phyloP scores from a whole-genome alignment of 2,888 invertebrate genomes.

The Andrena flavipes region DNA sequence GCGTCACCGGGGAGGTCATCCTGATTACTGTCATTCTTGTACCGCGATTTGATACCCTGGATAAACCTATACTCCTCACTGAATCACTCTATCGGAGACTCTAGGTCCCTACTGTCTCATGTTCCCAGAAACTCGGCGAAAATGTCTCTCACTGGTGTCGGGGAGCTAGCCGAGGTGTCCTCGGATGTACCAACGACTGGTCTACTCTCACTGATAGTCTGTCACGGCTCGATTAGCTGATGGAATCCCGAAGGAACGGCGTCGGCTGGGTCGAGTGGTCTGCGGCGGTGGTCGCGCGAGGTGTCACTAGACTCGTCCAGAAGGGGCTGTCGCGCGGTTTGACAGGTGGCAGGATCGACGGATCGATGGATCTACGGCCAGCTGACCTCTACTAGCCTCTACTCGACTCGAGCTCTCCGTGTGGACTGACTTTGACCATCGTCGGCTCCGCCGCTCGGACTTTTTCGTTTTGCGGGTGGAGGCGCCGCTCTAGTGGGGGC shows the following conservation, averaged over 20 bases:
- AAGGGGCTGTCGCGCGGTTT: conserved; percentile 49
- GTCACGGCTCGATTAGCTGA: not conserved
- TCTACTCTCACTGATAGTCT: conserved; percentile 1
- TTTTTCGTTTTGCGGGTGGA: conserved; percentile 78
- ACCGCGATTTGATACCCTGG: conserved; percentile 38
- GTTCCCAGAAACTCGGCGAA: not conserved
- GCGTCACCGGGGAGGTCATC: conserved; percentile 81
- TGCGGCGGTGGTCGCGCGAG: not conserved
- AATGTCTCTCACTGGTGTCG: conserved; percentile 4
- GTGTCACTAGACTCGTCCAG: conserved; percentile 6
- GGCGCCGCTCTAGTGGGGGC: conserved; percentile 54
- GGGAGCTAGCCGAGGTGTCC: not conserved
- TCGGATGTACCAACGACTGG: not conserved
- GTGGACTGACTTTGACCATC: conserved; percentile 81
- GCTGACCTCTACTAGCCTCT: conserved; percentile 69
- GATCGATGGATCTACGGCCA: conserved; percentile 65
- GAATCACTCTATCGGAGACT: conserved; percentile 7
- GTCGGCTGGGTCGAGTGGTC: not conserved
- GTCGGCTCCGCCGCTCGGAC: conserved; percentile 70
- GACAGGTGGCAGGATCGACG: conserved; percentile 64
- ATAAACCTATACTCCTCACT: not conserved
- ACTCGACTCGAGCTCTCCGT: conserved; percentile 81
- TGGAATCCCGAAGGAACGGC: not conserved
- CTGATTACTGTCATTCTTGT: conserved; percentile 82
- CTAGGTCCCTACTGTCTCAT: conserved; percentile 22